These are phyloP conservation scores for Drosophila infuscata DNA, from an alignment of 2,888 invertebrate genomes.

Conservation along the genomic window DNA sequence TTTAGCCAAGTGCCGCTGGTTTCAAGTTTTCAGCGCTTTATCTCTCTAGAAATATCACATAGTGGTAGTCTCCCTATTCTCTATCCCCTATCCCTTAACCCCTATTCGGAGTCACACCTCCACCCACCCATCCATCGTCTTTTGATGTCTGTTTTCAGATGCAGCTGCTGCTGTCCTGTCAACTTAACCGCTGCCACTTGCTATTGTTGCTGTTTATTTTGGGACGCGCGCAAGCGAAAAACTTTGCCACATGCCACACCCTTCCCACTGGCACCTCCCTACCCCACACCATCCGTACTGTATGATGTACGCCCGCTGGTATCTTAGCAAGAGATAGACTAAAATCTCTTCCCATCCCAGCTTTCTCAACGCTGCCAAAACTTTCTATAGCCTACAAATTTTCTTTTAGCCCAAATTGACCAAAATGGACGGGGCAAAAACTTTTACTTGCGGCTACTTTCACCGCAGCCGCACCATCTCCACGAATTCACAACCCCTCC, in stretches of 20 bases:
- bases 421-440: conserved; percentile 66
- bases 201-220: conserved; percentile 75
- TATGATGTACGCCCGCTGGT: conserved; percentile 26
- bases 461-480: conserved; percentile 33
- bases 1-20: conserved; percentile 66
- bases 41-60: conserved; percentile 48
- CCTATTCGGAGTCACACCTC: neutral
- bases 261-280: neutral
- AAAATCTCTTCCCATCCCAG: conserved; percentile 19
- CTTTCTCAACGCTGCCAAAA: conserved; percentile 35
- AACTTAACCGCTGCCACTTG: conserved; percentile 77
- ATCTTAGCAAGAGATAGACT: conserved; percentile 63
- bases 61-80: conserved; percentile 8
- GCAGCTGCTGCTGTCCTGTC: conserved; percentile 53
- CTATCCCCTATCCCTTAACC: neutral
- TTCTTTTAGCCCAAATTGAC: conserved; percentile 79
- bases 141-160: conserved; percentile 2
- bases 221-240: conserved; percentile 42
- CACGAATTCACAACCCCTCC: neutral
- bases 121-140: neutral
- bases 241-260: conserved; percentile 69
- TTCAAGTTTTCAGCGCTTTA: conserved; percentile 73
- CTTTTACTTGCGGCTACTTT: conserved; percentile 74
- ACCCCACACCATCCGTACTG: neutral
- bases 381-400: conserved; percentile 77